Evolutionary conservation across 2,888 invertebrate genomes (phyloP), one percentile per base, ranked within the genome.

Genomic region (Eustalomyia histrio): DNA sequence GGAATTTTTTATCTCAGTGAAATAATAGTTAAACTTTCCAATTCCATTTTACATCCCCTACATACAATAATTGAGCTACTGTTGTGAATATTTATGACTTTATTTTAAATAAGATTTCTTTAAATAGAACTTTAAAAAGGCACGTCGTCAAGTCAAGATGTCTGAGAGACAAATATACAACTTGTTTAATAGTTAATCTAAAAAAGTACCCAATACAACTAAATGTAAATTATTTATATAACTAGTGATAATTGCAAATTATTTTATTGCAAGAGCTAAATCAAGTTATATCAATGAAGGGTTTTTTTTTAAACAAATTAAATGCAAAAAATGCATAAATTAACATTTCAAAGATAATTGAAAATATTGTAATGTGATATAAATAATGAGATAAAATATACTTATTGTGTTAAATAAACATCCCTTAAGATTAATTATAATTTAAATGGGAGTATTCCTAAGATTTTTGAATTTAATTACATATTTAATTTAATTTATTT

Each of bases 291-390:
- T 16, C 21, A 69, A 60, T 69, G 18, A 58, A 58, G 18, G 47
- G 21, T 50, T 50, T 35, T 18, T 65, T 33, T 21, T 14, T 35
- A 35, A 33, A 58, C 50, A 50, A 58, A 58, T 47, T 50, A 58
- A 69, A 69, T 58, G 29, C 33, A 69, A 69, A 65, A 69, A 29
- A 33, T 58, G 17, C 58, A 50, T 58, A 18, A 24, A 58, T 69
- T 69, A 58, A 52, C 50, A 47, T 69, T 68, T 68, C 12, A 39
- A 35, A 35, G 10, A 35, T 10, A 35, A 39, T 35, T 5, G 12
- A 39, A 39, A 39, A 12, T 8, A 39, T 2, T 39, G 29, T 12
- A 39, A 39, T 12, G 7, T 29, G 29, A 29, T 29, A 29, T 7
- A 29, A 21, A 21, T 21, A 39, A 39, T 12, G 39, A 39, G 39